A percentile compares a stretch with the other conserved stretches of the same genome.
These are phyloP conservation scores for Pycnonotus jocosus DNA, from an alignment of 2,113 vertebrate genomes.

Conservation along the genomic window DNA sequence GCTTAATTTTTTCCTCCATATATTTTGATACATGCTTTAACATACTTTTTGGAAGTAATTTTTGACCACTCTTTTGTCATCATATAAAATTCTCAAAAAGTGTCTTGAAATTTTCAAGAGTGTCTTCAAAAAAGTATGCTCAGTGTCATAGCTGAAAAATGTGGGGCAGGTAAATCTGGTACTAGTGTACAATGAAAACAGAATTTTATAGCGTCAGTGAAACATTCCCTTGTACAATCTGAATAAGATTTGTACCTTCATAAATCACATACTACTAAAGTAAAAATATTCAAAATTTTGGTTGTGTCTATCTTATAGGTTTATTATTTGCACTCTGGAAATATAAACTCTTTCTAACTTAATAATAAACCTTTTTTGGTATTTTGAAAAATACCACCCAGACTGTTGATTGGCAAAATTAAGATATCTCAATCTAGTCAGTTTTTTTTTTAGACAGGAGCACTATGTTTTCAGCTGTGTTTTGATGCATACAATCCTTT, in stretches of 20 bases:
- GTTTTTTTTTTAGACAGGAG: not conserved
- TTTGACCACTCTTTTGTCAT: not conserved
- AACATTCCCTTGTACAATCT: accelerated
- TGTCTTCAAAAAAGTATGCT: not conserved
- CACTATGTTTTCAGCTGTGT: not conserved
- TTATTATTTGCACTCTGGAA: not conserved
- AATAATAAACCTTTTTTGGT: not conserved
- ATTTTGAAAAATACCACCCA: not conserved
- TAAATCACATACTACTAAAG: not conserved
- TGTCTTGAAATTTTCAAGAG: not conserved
- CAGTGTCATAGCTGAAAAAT: not conserved
- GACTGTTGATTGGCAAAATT: not conserved
- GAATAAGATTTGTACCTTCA: not conserved
- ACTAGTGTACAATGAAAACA: not conserved
- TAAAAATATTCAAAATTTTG: not conserved
- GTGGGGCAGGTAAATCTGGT: not conserved
- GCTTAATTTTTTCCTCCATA: not conserved
- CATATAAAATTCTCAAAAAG: not conserved
- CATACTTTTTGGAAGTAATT: not conserved
- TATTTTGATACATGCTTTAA: not conserved
- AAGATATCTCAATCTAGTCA: not conserved
- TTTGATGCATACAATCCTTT: not conserved
- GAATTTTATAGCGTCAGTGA: not conserved
- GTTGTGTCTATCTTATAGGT: not conserved
- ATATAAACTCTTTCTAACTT: not conserved